Percentiles rank a stretch among this genome's conserved stretches.
Conservation (phyloP, 2,888 invertebrate genomes). For the Nasonovia ribisnigri region DNA sequence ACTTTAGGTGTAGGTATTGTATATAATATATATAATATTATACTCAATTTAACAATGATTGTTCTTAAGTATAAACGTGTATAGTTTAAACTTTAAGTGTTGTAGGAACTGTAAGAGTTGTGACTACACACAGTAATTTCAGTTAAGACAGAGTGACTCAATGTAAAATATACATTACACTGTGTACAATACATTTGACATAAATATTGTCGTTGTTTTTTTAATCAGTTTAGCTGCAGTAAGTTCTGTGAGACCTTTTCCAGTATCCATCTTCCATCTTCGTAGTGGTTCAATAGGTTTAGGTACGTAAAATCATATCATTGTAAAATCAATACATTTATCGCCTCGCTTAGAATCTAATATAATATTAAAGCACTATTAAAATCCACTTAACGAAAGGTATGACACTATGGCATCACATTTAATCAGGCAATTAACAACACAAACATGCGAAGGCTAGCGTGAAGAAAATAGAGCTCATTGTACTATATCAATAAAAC, state of each 20-base stretch:
- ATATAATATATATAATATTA: neutral
- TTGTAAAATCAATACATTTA: neutral
- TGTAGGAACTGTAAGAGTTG: too few species aligned
- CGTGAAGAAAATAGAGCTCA: neutral
- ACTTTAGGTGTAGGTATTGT: neutral
- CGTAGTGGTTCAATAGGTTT: too few species aligned
- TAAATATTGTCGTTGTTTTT: too few species aligned
- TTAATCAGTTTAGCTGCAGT: too few species aligned
- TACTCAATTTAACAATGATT: neutral
- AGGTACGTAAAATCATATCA: neutral
- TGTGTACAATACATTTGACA: too few species aligned
- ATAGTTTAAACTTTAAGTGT: too few species aligned
- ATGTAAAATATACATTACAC: too few species aligned
- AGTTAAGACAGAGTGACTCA: too few species aligned
- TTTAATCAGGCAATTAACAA: neutral
- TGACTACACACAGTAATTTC: too few species aligned
- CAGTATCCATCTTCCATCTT: too few species aligned
- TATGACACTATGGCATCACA: neutral
- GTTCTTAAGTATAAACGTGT: too few species aligned
- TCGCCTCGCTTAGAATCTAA: neutral
- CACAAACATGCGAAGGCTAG: neutral
- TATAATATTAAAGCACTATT: neutral
- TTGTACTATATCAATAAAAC: neutral
- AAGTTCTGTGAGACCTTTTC: too few species aligned
- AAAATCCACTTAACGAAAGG: neutral